These are phyloP conservation scores for Bombus waltoni DNA, from an alignment of 1,140 invertebrate genomes.

Conservation along the genomic window DNA sequence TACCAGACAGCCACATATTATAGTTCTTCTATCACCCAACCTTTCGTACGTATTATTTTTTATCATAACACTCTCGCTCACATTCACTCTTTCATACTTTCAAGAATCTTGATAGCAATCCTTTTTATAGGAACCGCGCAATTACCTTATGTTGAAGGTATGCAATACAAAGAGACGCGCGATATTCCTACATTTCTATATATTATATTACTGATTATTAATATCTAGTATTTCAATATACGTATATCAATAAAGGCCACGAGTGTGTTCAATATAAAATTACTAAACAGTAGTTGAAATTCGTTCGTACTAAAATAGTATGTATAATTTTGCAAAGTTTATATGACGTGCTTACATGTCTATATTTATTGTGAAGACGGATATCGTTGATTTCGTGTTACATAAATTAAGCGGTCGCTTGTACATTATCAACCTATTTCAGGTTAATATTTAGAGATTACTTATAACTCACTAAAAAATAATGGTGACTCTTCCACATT, in stretches of 20 bases:
- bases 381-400: conserved; percentile 26
- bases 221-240: conserved; percentile 69
- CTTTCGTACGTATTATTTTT: conserved; percentile 46
- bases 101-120: conserved; percentile 49
- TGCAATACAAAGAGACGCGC: conserved; percentile 60
- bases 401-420: conserved; percentile 38
- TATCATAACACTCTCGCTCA: conserved; percentile 58
- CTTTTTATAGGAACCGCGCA: conserved; percentile 51
- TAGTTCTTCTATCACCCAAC: conserved; percentile 52
- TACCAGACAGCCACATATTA: conserved; percentile 63
- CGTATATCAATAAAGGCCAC: conserved; percentile 77
- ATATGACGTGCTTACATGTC: conserved; percentile 31
- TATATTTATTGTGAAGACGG: conserved; percentile 41
- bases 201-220: conserved; percentile 68
- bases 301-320: conserved; percentile 59
- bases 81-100: conserved; percentile 63
- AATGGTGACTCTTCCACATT: conserved; percentile 2
- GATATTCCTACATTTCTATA: conserved; percentile 45
- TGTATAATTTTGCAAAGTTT: conserved; percentile 41
- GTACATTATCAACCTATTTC: conserved; percentile 26
- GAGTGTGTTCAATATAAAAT: conserved; percentile 79
- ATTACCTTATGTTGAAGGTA: conserved; percentile 55
- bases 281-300: conserved; percentile 70
- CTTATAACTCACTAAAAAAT: conserved; percentile 20
- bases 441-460: conserved; percentile 18